Evolutionary conservation across 2,797 vertebrate genomes (phyloP), one percentile per base, ranked within the genome.

Genomic region (Fringilla coelebs): DNA sequence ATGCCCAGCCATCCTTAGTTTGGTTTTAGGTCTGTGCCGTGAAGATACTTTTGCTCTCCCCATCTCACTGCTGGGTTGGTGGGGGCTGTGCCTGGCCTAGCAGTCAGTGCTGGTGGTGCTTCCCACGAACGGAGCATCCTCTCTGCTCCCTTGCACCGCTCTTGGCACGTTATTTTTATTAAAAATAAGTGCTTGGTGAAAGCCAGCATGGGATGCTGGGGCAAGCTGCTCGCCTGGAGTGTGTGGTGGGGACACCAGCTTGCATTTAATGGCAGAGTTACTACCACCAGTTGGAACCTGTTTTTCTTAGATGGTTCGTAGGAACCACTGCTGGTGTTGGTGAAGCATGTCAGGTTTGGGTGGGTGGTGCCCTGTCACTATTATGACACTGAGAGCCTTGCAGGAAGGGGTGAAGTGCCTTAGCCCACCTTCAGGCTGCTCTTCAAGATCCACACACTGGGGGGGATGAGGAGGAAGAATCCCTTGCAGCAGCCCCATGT

Each of bases 161-260:
- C 41, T 40, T 32, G 8, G 24, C 19, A 38, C 25, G 25, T 84
- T 68, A 17, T 34, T 88, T 85, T 78, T 79, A 32, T 58, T 48
- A 28, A 73, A 71, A 28, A 2, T 7, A 26, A 18, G 10, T 6
- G 4, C 46, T 85, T 51, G 61, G 13, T 78, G 61, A 63, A 84
- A 65, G 20, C 25, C 58, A 38, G 11, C 31, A 0, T 8, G 4
- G 17, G 57, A 17, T 70, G 45, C 34, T 49, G 32, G 48, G 17
- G 25, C 8, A 13, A 61, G 63, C 25, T 78, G 29, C 8, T 86
- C 0, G 0, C 38, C 36, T 8, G 0, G 4, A 55, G 38, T 1
- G 0, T n/a, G 40, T 0, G 0, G 7, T 51, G 62, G 13, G 34
- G 70, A 32, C 58, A 22, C 21, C 3, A 1, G 21, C 13, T 72